Conservation (phyloP, 2,888 invertebrate species). For the Cremastinae sp. region DNA sequence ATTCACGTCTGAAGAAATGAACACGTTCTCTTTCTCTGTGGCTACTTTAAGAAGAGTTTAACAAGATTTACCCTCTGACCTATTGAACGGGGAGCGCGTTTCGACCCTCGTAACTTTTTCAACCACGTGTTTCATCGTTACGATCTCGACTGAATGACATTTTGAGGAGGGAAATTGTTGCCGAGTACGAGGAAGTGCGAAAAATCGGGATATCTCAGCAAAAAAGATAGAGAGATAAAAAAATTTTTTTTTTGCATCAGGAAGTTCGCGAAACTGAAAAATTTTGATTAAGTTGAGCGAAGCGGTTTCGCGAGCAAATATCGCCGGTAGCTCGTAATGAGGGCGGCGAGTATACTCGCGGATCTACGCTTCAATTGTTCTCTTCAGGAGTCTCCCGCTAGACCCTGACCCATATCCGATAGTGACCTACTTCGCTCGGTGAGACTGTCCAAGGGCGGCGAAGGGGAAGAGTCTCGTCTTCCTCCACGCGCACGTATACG, state of each 20-base stretch:
- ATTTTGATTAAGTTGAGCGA: too few relatives aligned
- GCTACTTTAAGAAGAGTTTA: slow-evolving; percentile 11
- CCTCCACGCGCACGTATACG: background rate
- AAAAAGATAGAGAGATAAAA: too few relatives aligned
- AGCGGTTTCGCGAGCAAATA: too few relatives aligned
- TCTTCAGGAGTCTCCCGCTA: slow-evolving; percentile 59
- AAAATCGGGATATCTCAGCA: too few relatives aligned
- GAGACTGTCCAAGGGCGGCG: slow-evolving; percentile 30
- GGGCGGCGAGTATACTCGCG: slow-evolving; percentile 5
- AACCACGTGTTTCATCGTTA: too few relatives aligned
- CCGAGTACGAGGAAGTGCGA: too few relatives aligned
- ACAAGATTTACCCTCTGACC: background rate
- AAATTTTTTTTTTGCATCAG: too few relatives aligned
- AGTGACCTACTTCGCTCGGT: slow-evolving; percentile 69
- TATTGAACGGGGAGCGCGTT: too few relatives aligned
- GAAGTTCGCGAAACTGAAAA: too few relatives aligned
- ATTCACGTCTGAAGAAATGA: slow-evolving; percentile 21
- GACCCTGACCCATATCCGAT: slow-evolving; percentile 76
- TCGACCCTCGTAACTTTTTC: too few relatives aligned
- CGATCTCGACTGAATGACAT: too few relatives aligned
- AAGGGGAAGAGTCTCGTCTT: slow-evolving; percentile 36
- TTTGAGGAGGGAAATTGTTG: too few relatives aligned
- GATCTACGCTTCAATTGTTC: slow-evolving; percentile 56
- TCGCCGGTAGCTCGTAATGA: slow-evolving; percentile 25
- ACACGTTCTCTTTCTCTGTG: slow-evolving; percentile 13